Conservation (phyloP, 2,888 invertebrate species). For the Drosophila longiperda region DNA sequence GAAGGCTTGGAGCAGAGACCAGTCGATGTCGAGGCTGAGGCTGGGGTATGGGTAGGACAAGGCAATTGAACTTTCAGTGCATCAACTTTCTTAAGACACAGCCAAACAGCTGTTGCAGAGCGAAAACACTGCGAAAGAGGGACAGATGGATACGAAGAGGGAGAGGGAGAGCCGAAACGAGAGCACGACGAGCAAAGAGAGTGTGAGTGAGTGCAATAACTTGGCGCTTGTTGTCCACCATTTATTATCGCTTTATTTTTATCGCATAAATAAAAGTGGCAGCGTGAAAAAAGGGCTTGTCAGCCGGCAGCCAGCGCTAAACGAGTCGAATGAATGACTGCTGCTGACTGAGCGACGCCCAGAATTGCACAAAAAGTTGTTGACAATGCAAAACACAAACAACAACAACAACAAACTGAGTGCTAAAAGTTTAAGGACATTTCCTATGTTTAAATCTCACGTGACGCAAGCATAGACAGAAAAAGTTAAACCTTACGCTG, state of each 20-base stretch:
- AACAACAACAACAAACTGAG: slow-evolving; percentile 19
- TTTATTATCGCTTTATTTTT: slow-evolving; percentile 80
- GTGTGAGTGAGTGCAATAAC: slow-evolving; percentile 72
- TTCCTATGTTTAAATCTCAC: slow-evolving; percentile 51
- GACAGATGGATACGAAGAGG: slow-evolving; percentile 14
- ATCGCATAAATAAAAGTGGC: slow-evolving; percentile 78
- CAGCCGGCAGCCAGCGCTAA: slow-evolving; percentile 25
- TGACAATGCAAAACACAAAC: slow-evolving; percentile 22
- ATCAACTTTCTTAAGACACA: slow-evolving; percentile 73
- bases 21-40: slow-evolving; percentile 12
- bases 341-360: slow-evolving; percentile 5
- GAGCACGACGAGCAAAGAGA: neutral
- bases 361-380: slow-evolving; percentile 35
- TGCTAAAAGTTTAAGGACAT: slow-evolving; percentile 73
- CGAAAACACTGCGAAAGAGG: slow-evolving; percentile 1
- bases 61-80: slow-evolving; percentile 77
- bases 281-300: slow-evolving; percentile 77
- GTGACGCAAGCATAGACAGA: slow-evolving; percentile 23
- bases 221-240: slow-evolving; percentile 69
- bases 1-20: slow-evolving; percentile 12
- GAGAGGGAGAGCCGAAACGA: neutral
- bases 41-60: slow-evolving; percentile 28
- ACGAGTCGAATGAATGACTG: slow-evolving; percentile 38
- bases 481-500: neutral
- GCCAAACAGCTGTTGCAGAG: slow-evolving; percentile 69